Base-by-base conservation (phyloP, 2,797 vertebrate genomes). In the Acipenser oxyrinchus region DNA sequence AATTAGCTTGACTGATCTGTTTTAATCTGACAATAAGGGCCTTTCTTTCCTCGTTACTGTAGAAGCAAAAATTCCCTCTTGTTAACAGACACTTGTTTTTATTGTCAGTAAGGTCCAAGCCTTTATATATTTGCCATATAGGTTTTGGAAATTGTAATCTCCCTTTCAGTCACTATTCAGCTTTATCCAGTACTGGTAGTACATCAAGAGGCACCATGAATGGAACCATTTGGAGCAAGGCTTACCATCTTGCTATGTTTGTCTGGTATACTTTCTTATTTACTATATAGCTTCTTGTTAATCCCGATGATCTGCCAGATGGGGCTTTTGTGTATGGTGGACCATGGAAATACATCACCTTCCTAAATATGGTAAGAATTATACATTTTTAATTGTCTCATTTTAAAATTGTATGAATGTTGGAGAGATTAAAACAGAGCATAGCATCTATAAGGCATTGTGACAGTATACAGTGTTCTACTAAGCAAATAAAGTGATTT, bases 271-370 rank as follows among this genome's bases (percentile, higher is more conserved):
- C 84, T 79, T 91, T 80, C 7, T 71, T 76, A 67, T 79, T 48
- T 80, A 84, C 78, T 74, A 76, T 71, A 12, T 84, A 63, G 79
- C 50, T 57, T 63, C 73, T 4, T 66, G 49, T 76, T 6, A 78
- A 73, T 69, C 72, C 75, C 68, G 80, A 86, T 65, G 70, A 85
- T 0, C 37, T 76, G 61, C 87, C 88, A 15, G 23, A 75, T 66
- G 86, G 84, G 68, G 75, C 92, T 66, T 90, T 93, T 78, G 71
- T 74, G 51, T 92, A 91, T 0, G 93, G 90, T n/a, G 91, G 90
- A 71, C 90, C 86, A 2, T 95, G 92, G 90, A 96, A 95, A 79
- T 97, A 93, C 74, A 83, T 97, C 71, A 97, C 94, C 1, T 82
- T 96, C 60, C 81, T 96, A 72, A 96, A 97, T 81, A 80, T 96